phyloP scores from a whole-genome alignment of 2,113 vertebrate species.

The Ammodytes marinus region DNA sequence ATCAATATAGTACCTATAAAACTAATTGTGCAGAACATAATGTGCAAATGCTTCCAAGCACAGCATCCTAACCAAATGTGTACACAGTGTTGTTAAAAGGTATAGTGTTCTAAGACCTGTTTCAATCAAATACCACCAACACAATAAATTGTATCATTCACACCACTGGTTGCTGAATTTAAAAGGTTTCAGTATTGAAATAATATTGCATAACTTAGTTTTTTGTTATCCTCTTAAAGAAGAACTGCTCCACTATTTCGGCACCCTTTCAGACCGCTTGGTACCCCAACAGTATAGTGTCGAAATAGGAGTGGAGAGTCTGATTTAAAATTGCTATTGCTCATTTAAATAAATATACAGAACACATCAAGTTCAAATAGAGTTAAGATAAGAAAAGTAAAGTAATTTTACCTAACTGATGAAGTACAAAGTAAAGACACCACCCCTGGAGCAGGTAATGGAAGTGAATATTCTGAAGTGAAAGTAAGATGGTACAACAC shows the following conservation, averaged over 20 bases:
- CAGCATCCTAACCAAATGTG: not conserved
- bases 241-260: not conserved
- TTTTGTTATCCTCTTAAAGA: not conserved
- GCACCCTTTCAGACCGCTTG: too few species aligned
- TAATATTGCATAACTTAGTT: not conserved
- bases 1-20: slow-evolving; percentile 8
- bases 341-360: not conserved
- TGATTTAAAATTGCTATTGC: not conserved
- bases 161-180: not conserved
- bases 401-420: not conserved
- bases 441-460: not conserved
- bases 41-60: not conserved
- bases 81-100: not conserved
- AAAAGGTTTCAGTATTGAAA: not conserved
- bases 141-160: not conserved
- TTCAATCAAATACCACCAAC: not conserved
- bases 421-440: not conserved
- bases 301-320: too few species aligned
- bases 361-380: not conserved
- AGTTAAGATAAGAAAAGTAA: not conserved
- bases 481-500: not conserved
- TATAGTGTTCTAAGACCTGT: slow-evolving; percentile 2
- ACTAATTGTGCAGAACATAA: slow-evolving; percentile 11
- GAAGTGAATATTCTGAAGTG: not conserved
- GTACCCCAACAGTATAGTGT: too few species aligned